Conservation (phyloP, 2,113 vertebrate species). For the Neotragus moschatus region DNA sequence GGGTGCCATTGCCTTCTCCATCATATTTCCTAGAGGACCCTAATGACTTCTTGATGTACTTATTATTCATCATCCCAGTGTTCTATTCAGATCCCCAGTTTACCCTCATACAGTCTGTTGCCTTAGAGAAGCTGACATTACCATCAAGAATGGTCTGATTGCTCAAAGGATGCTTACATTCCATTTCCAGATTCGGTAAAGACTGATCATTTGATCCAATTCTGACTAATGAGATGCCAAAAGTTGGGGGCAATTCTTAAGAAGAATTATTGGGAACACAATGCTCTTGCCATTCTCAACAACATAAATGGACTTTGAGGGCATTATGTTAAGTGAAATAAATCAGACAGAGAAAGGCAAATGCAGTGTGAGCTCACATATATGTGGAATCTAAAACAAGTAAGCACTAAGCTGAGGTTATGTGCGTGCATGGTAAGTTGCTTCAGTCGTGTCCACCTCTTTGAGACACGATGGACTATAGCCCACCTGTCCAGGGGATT, state of each 20-base stretch:
- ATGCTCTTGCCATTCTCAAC: background rate
- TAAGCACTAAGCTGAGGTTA: background rate
- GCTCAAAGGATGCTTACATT: background rate
- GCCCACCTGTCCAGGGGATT: background rate
- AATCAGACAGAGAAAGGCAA: background rate
- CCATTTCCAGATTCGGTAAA: background rate
- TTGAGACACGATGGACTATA: background rate
- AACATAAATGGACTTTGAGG: background rate
- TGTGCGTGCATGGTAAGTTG: background rate
- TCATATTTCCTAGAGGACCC: background rate
- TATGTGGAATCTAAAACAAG: background rate
- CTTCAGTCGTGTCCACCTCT: background rate
- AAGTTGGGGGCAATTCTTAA: background rate
- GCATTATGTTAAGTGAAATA: background rate
- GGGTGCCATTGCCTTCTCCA: too few relatives aligned
- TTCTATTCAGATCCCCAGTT: background rate
- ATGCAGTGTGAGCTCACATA: background rate
- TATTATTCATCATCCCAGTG: background rate
- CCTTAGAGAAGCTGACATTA: background rate
- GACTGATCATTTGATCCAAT: background rate
- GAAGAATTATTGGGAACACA: background rate
- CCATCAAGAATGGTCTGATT: background rate
- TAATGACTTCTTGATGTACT: background rate
- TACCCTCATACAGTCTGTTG: background rate
- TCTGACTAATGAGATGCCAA: background rate